Conservation (phyloP, 2,113 vertebrate species). For the Zosterops pallidus region DNA sequence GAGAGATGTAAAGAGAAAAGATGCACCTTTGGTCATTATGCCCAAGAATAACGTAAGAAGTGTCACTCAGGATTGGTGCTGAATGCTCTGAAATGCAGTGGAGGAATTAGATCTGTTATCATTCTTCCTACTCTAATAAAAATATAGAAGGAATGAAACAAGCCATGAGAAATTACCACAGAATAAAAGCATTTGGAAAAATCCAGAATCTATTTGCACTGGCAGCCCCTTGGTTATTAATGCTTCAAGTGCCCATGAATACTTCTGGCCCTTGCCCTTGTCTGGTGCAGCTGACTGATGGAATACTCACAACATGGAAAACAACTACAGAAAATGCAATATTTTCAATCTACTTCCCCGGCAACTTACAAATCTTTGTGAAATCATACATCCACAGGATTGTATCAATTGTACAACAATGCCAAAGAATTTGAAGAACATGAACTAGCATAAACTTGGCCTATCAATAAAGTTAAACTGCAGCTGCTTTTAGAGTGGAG, state of each 20-base stretch:
- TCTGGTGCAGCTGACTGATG: not conserved
- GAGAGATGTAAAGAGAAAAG: not conserved
- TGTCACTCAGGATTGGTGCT: not conserved
- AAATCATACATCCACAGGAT: not conserved
- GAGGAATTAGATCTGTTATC: not conserved
- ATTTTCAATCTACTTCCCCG: not conserved
- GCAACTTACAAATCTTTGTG: not conserved
- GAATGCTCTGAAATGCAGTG: not conserved
- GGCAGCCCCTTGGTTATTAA: not conserved
- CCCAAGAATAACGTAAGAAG: not conserved
- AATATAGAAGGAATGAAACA: not conserved
- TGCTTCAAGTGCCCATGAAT: not conserved
- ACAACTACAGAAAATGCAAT: not conserved
- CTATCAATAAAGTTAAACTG: slow-evolving; percentile 1
- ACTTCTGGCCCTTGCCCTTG: not conserved
- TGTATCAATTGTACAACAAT: not conserved
- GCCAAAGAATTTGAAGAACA: not conserved
- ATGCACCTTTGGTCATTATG: not conserved
- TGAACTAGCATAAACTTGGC: not conserved
- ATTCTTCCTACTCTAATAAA: not conserved
- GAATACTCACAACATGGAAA: not conserved
- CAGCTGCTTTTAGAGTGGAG: slow-evolving; percentile 13
- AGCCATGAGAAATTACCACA: not conserved
- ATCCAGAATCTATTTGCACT: not conserved
- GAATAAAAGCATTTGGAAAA: slow-evolving; percentile 5